A percentile compares a stretch with the other conserved stretches of the same genome.
These are phyloP conservation scores for Leptothorax acervorum DNA, from an alignment of 2,888 invertebrate species.

Conservation along the genomic window DNA sequence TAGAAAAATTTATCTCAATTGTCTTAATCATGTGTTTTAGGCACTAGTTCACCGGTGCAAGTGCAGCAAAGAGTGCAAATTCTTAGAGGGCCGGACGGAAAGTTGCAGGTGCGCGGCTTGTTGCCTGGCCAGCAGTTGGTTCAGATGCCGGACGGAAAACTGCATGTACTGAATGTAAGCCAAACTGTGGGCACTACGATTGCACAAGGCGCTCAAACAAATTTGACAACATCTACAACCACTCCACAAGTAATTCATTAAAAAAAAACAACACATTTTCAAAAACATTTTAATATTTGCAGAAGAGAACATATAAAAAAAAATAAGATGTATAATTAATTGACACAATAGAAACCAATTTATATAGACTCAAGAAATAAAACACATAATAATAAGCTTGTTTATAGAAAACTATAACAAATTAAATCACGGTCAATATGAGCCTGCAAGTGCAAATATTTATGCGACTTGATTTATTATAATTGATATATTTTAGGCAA, in stretches of 20 bases:
- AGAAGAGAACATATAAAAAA: background rate
- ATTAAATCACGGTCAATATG: background rate
- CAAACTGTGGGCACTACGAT: slow-evolving; percentile 87
- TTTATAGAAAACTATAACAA: slow-evolving; percentile 6
- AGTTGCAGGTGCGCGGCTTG: slow-evolving; percentile 95
- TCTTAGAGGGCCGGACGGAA: slow-evolving; percentile 95
- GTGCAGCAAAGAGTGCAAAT: slow-evolving; percentile 94
- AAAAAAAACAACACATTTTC: slow-evolving; percentile 1
- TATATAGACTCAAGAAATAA: background rate
- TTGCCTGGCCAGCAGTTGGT: slow-evolving; percentile 97
- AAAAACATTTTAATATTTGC: background rate
- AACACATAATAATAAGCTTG: background rate
- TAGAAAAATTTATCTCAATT: background rate
- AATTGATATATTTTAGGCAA: slow-evolving; percentile 65
- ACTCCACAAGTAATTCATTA: slow-evolving; percentile 62
- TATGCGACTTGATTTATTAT: background rate
- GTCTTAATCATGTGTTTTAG: background rate
- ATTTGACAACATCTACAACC: slow-evolving; percentile 60
- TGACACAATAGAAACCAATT: background rate
- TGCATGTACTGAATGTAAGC: slow-evolving; percentile 92
- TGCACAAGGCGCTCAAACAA: slow-evolving; percentile 64
- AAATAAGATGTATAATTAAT: background rate
- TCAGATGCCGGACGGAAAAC: slow-evolving; percentile 96
- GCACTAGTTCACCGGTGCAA: slow-evolving; percentile 80
- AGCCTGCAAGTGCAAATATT: background rate